Evolutionary conservation across 2,888 invertebrate genomes (phyloP), one percentile per base, ranked within the genome.

Genomic region (Zelleria hepariella): DNA sequence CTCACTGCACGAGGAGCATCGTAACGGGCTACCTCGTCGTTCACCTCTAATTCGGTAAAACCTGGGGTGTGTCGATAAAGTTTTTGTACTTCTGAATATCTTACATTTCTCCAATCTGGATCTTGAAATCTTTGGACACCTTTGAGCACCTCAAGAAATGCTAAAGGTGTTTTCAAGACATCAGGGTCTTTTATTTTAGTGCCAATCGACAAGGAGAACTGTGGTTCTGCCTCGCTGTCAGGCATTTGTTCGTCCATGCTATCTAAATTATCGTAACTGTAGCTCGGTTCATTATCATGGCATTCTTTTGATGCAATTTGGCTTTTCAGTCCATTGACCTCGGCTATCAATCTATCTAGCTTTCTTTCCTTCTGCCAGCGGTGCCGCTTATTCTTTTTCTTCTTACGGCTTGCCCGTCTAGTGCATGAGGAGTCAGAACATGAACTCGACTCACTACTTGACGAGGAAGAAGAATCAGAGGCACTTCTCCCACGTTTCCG

Each of bases 61-160:
- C 56, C 56, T 6, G 56, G 56, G 21, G 18, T 56, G 20, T 32
- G 56, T 5, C 20, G 21, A 32, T 56, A 32, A 4, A 7, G 26
- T 42, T 56, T 56, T 32, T 56, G 56, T n/a, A 56, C 42, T 2
- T 56, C 56, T 2, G 56, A 15, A 20, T 56, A 56, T 7, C 56
- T 15, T n/a, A 56, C 56, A 15, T 42, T 23, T 32, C 23, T 42
- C 56, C 32, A 56, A 23, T 56, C 47, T 5, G 8, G 24, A 10
- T 56, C 18, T 2, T 23, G 42, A 42, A 56, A 21, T 6, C 56
- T n/a, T 21, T 56, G 56, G 8, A 42, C 15, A 42, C n/a, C 27
- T 20, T 56, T 32, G 8, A 56, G 42, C 8, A 21, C 6, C 20
- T 56, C 56, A 1, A 56, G 21, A 32, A 18, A 56, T 18, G 20